Evolutionary conservation across 1,140 invertebrate species (phyloP).

Genomic region (Heliothis virescens): DNA sequence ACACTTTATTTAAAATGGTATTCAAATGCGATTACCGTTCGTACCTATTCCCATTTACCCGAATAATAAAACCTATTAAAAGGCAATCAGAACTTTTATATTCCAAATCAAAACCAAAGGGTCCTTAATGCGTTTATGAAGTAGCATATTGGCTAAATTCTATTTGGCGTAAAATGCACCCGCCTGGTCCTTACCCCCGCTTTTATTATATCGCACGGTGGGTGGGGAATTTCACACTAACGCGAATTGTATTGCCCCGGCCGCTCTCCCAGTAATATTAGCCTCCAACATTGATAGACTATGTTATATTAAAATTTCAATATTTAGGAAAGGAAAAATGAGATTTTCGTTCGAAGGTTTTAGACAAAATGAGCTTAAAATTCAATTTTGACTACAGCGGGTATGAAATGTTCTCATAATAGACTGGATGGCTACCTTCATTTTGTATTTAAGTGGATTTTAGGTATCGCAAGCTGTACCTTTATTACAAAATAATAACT

Average conservation of each 20-base stretch:
- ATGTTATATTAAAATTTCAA: conserved; percentile 48
- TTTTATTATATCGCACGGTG: conserved; percentile 28
- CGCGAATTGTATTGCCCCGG: conserved; percentile 45
- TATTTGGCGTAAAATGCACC: conserved; percentile 38
- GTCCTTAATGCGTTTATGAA: conserved; percentile 40
- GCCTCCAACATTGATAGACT: conserved; percentile 45
- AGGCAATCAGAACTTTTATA: conserved; percentile 15
- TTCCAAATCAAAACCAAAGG: conserved; percentile 33
- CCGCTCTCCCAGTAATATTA: conserved; percentile 33
- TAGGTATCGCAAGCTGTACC: too few species aligned
- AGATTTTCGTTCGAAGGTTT: conserved; percentile 7
- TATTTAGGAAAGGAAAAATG: conserved; percentile 24
- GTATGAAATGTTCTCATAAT: neutral
- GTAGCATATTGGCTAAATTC: conserved; percentile 40
- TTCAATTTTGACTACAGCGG: neutral
- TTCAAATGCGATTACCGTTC: neutral
- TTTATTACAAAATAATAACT: too few species aligned
- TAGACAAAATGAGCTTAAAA: neutral
- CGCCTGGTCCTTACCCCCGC: conserved; percentile 34
- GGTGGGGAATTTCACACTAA: conserved; percentile 45
- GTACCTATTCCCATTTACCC: neutral
- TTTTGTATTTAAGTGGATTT: too few species aligned
- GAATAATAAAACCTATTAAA: conserved; percentile 19
- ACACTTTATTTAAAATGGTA: too few species aligned
- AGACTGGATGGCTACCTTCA: neutral